Conservation (phyloP, 2,113 vertebrate species). For the Sturnira hondurensis region DNA sequence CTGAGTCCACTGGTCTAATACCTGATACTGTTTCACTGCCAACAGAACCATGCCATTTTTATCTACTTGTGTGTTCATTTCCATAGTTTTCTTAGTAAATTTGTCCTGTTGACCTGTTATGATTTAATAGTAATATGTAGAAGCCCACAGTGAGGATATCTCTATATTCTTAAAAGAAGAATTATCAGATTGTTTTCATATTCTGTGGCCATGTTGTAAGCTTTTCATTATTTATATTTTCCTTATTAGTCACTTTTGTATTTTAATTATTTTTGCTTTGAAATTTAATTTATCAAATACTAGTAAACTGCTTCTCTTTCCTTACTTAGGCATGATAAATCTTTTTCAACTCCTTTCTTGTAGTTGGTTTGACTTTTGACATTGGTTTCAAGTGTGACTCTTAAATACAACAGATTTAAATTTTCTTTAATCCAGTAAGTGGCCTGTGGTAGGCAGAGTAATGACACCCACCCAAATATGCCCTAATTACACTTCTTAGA, state of each 20-base stretch:
- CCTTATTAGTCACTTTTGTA: not conserved
- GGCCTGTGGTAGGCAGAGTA: not conserved
- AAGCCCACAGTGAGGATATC: not conserved
- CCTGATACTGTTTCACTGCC: too few relatives aligned
- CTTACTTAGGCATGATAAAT: not conserved
- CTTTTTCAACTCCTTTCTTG: not conserved
- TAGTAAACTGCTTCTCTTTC: not conserved
- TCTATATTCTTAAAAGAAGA: constrained; percentile 11
- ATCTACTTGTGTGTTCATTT: not conserved
- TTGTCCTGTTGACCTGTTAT: not conserved
- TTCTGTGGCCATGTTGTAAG: not conserved
- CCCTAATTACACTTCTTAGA: not conserved
- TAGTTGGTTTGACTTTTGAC: constrained; percentile 9
- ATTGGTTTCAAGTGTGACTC: not conserved
- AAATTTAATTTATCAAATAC: not conserved
- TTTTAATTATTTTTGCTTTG: constrained; percentile 18
- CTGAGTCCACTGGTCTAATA: too few relatives aligned
- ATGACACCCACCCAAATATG: not conserved
- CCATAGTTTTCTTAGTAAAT: not conserved
- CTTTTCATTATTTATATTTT: constrained; percentile 20
- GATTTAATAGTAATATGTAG: not conserved
- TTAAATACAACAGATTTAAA: constrained; percentile 3
- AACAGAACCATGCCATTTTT: not conserved
- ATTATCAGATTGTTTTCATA: not conserved
- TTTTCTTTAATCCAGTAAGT: constrained; percentile 15